phyloP scores from a whole-genome alignment of 2,113 vertebrate genomes.

The Columba livia region DNA sequence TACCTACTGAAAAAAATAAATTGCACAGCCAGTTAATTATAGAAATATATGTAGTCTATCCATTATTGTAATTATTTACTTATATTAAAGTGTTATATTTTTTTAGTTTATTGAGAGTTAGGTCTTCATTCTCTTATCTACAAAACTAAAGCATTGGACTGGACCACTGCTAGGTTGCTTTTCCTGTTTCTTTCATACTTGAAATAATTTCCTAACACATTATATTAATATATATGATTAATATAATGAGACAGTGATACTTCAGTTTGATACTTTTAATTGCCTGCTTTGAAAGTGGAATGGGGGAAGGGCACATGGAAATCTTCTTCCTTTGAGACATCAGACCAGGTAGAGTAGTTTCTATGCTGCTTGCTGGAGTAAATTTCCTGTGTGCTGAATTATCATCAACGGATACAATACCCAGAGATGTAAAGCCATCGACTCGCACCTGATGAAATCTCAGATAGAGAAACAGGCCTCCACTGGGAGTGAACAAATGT shows the following conservation, averaged over 20 bases:
- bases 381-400: not conserved
- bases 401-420: not conserved
- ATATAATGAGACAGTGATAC: conserved; percentile 62
- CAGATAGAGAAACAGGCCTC: not conserved
- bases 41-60: conserved; percentile 26
- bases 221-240: conserved; percentile 67
- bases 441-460: not conserved
- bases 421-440: not conserved
- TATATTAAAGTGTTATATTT: conserved; percentile 1
- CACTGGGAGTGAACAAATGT: not conserved
- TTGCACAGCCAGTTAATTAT: conserved; percentile 41
- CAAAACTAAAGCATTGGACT: conserved; percentile 34
- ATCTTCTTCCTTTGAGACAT: not conserved
- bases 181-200: conserved; percentile 11
- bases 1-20: conserved; percentile 23
- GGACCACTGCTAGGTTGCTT: not conserved
- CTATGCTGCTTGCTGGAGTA: not conserved
- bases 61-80: conserved; percentile 62
- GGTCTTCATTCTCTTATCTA: conserved; percentile 59
- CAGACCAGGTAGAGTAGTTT: not conserved
- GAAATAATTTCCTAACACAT: conserved; percentile 69
- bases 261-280: conserved; percentile 72
- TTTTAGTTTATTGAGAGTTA: conserved; percentile 40
- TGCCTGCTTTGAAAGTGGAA: conserved; percentile 34
- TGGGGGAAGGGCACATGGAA: not conserved